These are phyloP conservation scores for Chinchilla lanigera DNA, from an alignment of 2,113 vertebrate genomes.

Conservation along the genomic window DNA sequence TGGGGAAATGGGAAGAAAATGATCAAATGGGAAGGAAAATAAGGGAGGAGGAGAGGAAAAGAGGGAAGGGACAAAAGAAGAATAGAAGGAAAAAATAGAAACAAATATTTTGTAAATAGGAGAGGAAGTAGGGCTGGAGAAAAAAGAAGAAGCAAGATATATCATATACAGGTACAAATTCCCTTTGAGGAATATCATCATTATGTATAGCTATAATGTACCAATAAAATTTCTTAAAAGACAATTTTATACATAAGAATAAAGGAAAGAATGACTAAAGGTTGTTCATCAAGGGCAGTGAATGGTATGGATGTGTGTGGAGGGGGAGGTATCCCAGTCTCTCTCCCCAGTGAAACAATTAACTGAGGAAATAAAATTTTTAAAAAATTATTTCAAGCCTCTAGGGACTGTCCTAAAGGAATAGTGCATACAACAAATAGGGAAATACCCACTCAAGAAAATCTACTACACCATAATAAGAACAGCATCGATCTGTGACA, in stretches of 20 bases:
- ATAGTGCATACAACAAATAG: neutral
- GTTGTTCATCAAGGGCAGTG: neutral
- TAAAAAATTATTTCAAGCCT: neutral
- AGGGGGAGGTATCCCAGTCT: neutral
- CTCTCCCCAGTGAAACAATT: neutral
- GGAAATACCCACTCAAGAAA: constrained; percentile 9
- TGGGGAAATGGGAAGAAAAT: neutral
- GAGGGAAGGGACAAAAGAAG: neutral
- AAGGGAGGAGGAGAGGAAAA: neutral
- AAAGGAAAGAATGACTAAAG: neutral
- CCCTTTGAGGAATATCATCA: neutral
- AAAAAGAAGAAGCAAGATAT: neutral
- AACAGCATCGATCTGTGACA: neutral
- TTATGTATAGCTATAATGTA: neutral
- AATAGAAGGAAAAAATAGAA: too few relatives aligned
- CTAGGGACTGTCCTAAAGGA: neutral
- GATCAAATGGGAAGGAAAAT: neutral
- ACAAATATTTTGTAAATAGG: neutral
- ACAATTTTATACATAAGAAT: neutral
- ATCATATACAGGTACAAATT: neutral
- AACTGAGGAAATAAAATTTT: neutral
- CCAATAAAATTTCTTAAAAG: neutral
- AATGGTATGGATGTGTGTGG: neutral
- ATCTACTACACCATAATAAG: neutral
- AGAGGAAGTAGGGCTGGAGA: neutral